Conservation (phyloP, 2,113 vertebrate genomes). For the Hippopotamus amphibius region DNA sequence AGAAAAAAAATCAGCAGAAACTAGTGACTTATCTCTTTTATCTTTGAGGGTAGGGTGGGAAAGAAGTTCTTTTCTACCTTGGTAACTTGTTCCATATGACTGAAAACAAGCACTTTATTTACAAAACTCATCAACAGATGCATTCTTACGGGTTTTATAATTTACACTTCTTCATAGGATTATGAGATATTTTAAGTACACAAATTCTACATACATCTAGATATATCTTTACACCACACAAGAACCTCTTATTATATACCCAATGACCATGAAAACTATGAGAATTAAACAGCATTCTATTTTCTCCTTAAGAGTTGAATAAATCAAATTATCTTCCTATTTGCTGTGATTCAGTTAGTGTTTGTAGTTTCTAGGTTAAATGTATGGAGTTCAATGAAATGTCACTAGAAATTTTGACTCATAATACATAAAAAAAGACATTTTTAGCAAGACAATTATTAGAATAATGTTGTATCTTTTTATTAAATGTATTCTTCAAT, state of each 20-base stretch:
- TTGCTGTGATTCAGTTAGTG: neutral
- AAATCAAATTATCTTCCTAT: constrained; percentile 36
- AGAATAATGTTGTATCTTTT: neutral
- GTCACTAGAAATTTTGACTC: neutral
- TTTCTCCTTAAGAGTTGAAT: neutral
- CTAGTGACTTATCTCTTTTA: neutral
- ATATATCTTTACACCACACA: neutral
- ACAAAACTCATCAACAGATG: neutral
- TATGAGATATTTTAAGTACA: neutral
- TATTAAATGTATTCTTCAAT: neutral
- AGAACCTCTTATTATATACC: neutral
- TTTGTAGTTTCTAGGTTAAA: neutral
- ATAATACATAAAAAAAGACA: neutral
- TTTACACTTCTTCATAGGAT: neutral
- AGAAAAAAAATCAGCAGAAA: neutral
- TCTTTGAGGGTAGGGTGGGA: neutral
- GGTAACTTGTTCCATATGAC: constrained; percentile 19
- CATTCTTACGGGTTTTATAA: neutral
- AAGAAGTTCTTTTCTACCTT: neutral
- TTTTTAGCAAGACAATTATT: neutral
- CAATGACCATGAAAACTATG: neutral
- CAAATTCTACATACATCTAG: neutral
- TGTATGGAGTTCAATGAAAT: neutral
- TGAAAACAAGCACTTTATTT: constrained; percentile 1
- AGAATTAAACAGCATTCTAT: constrained; percentile 9